Conservation (phyloP, 2,888 invertebrate species). For the Julus scanicus region DNA sequence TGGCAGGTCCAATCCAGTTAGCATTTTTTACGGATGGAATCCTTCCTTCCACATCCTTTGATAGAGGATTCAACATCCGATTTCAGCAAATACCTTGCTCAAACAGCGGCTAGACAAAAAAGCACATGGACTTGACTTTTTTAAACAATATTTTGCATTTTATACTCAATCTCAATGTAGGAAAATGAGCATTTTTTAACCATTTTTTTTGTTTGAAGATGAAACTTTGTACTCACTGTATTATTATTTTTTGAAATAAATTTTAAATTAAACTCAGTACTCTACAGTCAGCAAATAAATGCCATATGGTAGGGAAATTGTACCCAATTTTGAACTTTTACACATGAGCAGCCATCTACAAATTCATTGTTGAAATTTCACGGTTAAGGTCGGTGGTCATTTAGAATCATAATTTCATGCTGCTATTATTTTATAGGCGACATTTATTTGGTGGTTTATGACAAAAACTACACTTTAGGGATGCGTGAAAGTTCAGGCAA, state of each 20-base stretch:
- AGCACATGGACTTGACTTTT: background rate
- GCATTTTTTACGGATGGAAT: constrained; percentile 55
- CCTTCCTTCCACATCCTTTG: constrained; percentile 51
- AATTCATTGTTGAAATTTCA: background rate
- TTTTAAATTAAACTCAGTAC: too few species aligned
- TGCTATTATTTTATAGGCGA: background rate
- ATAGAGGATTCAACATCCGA: constrained; percentile 57
- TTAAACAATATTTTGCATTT: background rate
- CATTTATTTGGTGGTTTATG: background rate
- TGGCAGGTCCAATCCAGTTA: constrained; percentile 57
- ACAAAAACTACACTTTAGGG: background rate
- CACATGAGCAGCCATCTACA: background rate
- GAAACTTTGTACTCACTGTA: too few species aligned
- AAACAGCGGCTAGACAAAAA: constrained; percentile 9
- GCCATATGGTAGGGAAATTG: too few species aligned
- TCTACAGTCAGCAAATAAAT: too few species aligned
- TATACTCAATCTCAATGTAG: too few species aligned
- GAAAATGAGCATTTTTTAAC: too few species aligned
- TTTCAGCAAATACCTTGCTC: constrained; percentile 58
- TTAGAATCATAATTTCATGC: background rate
- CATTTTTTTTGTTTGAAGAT: too few species aligned
- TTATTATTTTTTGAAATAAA: too few species aligned
- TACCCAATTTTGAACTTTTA: background rate
- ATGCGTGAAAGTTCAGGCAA: background rate
- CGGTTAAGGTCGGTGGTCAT: background rate